Evolutionary conservation across 2,888 invertebrate species (phyloP), one percentile per base, ranked within the genome.

Genomic region (Oegoconia quadripuncta): DNA sequence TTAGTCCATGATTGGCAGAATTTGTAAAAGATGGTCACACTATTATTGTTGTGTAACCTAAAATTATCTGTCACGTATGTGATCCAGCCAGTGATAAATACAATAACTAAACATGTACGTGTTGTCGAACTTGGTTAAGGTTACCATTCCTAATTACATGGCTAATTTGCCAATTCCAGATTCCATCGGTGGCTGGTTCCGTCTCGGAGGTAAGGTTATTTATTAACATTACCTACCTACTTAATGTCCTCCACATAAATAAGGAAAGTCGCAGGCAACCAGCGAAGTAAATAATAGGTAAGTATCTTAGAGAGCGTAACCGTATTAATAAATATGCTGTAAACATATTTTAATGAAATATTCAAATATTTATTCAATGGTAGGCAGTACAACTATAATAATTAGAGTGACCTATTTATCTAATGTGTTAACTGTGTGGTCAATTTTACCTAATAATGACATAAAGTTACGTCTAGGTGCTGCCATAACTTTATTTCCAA

Each of bases 161-260:
- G 89, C 94, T 38, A 90, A 90, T 68, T 87, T 97, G 49, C 97
- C 97, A 13, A 92, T 97, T 73, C 97, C 97, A 6, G 92, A 95
- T 67, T 89, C 92, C 9, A 77, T 96, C 52, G 92, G 93, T 48
- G 97, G 97, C 68, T 95, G 96, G 93, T 95, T 96, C 77, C 91
- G 90, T 61, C 89, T 97, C 50, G 93, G 95, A 81, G 89, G 97
- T 96, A 62, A 72, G 68, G 22, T 22, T 8, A 22, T 22, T 22
- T 22, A 22, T 22, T 1, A 8, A 22, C 22, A 1, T 9, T 27
- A 27, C 27, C 3, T 27, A 27, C 27, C 27, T 27, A 2, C 8
- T 27, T 22, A 22, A 8, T 1, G 22, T n/a, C n/a, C n/a, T n/a
- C n/a, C n/a, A n/a, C n/a, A n/a, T n/a, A n/a, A n/a, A n/a, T n/a